These are phyloP conservation scores for Puma concolor DNA, from an alignment of 2,113 vertebrate species.

Conservation along the genomic window DNA sequence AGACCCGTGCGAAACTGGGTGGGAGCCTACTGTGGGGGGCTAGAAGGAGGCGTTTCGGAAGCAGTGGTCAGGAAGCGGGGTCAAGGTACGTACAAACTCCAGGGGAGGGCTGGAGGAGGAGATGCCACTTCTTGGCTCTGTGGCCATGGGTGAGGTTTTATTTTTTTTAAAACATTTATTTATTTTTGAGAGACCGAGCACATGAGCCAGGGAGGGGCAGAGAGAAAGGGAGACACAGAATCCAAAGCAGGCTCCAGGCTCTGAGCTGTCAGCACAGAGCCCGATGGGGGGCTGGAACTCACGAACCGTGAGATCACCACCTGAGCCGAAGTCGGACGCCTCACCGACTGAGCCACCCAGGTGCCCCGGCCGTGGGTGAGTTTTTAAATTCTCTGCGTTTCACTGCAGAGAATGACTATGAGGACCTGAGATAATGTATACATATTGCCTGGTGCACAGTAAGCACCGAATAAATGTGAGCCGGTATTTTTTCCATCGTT, in stretches of 20 bases:
- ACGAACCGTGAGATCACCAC: too few species aligned
- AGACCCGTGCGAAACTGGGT: too few species aligned
- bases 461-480: not conserved
- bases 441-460: too few species aligned
- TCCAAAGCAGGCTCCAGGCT: too few species aligned
- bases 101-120: not conserved
- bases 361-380: not conserved
- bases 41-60: not conserved
- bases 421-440: not conserved
- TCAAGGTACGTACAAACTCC: not conserved
- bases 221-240: too few species aligned
- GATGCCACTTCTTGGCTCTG: not conserved
- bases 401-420: fast-evolving
- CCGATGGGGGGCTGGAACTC: too few species aligned
- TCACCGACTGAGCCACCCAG: too few species aligned
- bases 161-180: too few species aligned
- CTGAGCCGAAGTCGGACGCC: too few species aligned
- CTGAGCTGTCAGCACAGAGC: too few species aligned
- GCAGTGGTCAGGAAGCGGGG: not conserved
- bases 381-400: not conserved
- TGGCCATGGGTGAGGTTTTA: not conserved
- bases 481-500: not conserved
- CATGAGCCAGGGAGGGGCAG: too few species aligned
- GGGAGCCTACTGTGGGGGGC: fast-evolving
- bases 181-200: too few species aligned